Base-by-base conservation (phyloP, 2,113 vertebrate genomes). In the Leucosticte australis region DNA sequence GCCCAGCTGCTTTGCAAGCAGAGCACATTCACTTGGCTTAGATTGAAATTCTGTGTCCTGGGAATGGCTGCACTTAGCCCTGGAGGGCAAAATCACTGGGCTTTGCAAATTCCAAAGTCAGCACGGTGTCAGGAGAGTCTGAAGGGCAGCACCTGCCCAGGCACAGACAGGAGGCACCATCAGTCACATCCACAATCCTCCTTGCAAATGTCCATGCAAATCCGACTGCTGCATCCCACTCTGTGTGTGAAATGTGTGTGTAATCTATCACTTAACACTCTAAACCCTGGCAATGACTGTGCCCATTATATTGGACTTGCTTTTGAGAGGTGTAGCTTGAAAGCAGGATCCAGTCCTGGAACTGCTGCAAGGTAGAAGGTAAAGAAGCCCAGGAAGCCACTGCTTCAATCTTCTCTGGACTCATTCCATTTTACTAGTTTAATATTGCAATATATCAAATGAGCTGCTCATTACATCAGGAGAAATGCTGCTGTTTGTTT, bases 81-180 rank as follows among this genome's bases (percentile, higher is more conserved):
- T 50, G 50, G 24, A 83, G 63, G 57, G 23, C 0, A 1, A 77
- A 90, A 44, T 26, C 35, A 6, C 35, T 16, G 24, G 21, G 14
- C 33, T 67, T n/a, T 80, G 19, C n/a, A 74, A 88, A 88, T n/a
- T 56, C 33, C 28, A 22, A 52, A 75, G 47, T 67, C 47, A 67
- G 21, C 4, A 10, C 10, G 26, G 6, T 12, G 5, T 56, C 42
- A 68, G 64, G 63, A 64, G 63, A 11, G 8, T 24, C 55, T 47
- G 35, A 28, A 70, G 35, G 3, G 21, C 21, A 49, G 1, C 4
- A 9, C 14, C 49, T 73, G 39, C 9, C 41, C 55, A 33, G 23
- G 19, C 21, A 59, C 2, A 2, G 7, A 4, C 21, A 50, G 50
- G 47, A 67, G 12, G 20, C 23, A 63, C 52, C 1, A 0, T 20